Conservation (phyloP, 2,888 invertebrate genomes). For the Plutella xylostella region DNA sequence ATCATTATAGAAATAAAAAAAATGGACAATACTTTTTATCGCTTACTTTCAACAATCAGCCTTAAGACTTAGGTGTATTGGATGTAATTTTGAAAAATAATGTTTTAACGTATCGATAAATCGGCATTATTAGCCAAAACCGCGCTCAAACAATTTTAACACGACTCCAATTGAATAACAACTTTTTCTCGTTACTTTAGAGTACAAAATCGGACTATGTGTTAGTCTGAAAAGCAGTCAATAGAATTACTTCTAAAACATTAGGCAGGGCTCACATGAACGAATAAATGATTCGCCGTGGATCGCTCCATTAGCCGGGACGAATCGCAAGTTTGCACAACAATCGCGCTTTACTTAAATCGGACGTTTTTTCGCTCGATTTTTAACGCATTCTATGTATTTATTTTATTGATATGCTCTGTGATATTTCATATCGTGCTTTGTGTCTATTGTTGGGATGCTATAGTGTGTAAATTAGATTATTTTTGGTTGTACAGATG, state of each 20-base stretch:
- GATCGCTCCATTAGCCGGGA: constrained; percentile 63
- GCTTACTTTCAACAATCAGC: too few relatives aligned
- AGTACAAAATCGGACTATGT: too few relatives aligned
- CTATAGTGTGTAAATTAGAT: constrained; percentile 62
- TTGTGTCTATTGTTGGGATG: constrained; percentile 23
- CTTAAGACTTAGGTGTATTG: too few relatives aligned
- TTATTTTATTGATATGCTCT: constrained; percentile 33
- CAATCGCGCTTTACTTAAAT: constrained; percentile 57
- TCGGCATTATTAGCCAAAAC: too few relatives aligned
- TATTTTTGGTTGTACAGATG: constrained; percentile 53
- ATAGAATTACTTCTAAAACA: constrained; percentile 48
- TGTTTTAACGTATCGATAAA: too few relatives aligned
- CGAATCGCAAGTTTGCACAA: constrained; percentile 65
- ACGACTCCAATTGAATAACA: too few relatives aligned
- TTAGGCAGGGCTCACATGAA: constrained; percentile 60
- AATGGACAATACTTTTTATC: too few relatives aligned
- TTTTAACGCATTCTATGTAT: constrained; percentile 49
- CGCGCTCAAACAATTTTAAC: too few relatives aligned
- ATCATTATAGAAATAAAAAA: not conserved
- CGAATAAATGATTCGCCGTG: constrained; percentile 41
- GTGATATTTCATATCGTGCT: constrained; percentile 32
- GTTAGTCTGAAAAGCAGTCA: too few relatives aligned
- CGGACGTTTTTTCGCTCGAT: constrained; percentile 52
- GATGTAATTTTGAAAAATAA: too few relatives aligned
- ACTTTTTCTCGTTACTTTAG: too few relatives aligned